These are phyloP conservation scores for Dicyrtoma fusca DNA, from an alignment of 2,888 invertebrate species.

Conservation along the genomic window DNA sequence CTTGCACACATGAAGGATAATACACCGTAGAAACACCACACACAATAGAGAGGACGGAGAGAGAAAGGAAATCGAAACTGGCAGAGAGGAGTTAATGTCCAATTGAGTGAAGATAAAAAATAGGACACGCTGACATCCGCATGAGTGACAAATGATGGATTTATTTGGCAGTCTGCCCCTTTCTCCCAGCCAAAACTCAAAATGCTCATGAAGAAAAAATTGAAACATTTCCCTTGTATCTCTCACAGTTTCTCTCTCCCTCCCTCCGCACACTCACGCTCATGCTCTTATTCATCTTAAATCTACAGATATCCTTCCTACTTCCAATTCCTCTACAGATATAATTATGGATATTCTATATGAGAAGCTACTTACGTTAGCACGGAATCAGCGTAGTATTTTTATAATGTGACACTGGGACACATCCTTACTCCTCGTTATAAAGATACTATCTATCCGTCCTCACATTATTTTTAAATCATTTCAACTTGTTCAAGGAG, in stretches of 20 bases:
- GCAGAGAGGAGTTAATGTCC: conserved; percentile 41
- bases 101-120: conserved; percentile 44
- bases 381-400: too few species aligned
- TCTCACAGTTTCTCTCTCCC: background rate
- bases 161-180: conserved; percentile 47
- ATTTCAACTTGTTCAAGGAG: too few species aligned
- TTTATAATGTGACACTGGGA: too few species aligned
- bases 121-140: conserved; percentile 29
- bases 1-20: background rate
- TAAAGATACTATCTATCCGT: too few species aligned
- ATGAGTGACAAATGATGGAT: conserved; percentile 49
- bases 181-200: background rate
- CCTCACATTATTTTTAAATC: too few species aligned
- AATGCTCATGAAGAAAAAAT: conserved; percentile 26
- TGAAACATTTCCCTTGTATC: background rate
- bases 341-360: too few species aligned
- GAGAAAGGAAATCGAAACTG: background rate
- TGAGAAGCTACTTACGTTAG: too few species aligned
- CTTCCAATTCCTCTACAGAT: too few species aligned
- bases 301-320: background rate
- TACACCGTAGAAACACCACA: background rate
- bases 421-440: too few species aligned
- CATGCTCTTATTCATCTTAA: background rate
- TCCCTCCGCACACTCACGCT: background rate
- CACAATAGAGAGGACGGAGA: conserved; percentile 3